These are phyloP conservation scores for Acrocera orbiculus DNA, from an alignment of 2,888 invertebrate species.

Conservation along the genomic window DNA sequence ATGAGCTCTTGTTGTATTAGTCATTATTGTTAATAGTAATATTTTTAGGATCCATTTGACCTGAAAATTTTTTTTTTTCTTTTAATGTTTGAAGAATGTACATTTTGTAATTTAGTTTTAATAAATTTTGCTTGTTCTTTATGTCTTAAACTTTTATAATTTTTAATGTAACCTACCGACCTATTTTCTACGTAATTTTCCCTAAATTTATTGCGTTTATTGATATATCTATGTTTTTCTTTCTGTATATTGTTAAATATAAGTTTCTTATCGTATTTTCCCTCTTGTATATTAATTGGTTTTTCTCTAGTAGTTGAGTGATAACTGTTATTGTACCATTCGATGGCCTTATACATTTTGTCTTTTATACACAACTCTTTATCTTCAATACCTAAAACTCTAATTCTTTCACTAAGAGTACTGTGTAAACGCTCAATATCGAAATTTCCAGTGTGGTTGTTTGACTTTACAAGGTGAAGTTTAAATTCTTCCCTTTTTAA, in stretches of 20 bases:
- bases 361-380: constrained; percentile 3
- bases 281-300: constrained; percentile 1
- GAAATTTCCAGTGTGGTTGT: constrained; percentile 12
- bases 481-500: constrained; percentile 9
- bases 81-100: neutral
- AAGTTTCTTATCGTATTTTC: neutral
- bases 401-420: constrained; percentile 1
- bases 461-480: constrained; percentile 12
- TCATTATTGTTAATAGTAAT: neutral
- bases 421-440: constrained; percentile 10
- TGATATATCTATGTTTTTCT: constrained; percentile 1
- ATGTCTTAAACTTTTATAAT: constrained; percentile 1
- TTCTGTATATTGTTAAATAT: neutral
- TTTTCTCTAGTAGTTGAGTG: constrained; percentile 1
- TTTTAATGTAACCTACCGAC: constrained; percentile 1
- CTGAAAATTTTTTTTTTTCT: neutral
- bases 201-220: constrained; percentile 1
- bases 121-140: constrained; percentile 2
- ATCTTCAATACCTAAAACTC: neutral
- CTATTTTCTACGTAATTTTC: constrained; percentile 1
- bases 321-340: constrained; percentile 7
- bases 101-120: constrained; percentile 1
- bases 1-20: neutral
- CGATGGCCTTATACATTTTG: constrained; percentile 4
- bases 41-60: constrained; percentile 1